Evolutionary conservation across 2,797 vertebrate genomes (phyloP), one percentile per base, ranked within the genome.

Genomic region (Pangasius macronema): DNA sequence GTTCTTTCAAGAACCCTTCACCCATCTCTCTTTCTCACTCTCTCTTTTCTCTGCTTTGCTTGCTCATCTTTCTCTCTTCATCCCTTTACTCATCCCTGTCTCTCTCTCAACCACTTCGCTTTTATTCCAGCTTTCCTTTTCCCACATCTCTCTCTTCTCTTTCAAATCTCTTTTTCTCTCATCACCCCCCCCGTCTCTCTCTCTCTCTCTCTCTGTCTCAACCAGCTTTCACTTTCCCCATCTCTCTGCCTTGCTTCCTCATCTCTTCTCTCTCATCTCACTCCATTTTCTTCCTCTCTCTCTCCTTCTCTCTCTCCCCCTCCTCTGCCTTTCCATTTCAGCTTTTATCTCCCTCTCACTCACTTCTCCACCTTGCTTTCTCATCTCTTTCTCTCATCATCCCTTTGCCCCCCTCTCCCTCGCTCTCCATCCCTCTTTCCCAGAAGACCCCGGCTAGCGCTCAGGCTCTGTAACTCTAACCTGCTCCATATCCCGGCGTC

Each of bases 271-370:
- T 18, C 76, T n/a, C 61, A 63, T 5, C 61, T 20, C 24, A 27
- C 24, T 65, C 63, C 63, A n/a, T 65, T 65, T n/a, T 30, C 63
- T 30, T 22, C 81, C 14, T 42, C 70, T 36, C n/a, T 67, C 30
- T 61, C 59, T 22, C 59, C 2, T 5, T 70, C 67, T 46, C 22
- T 0, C 8, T 39, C 53, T 84, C 88, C 90, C 79, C 85, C 70
- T 92, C 93, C 89, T 57, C 93, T 91, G 84, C 67, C 91, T 85
- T 89, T 87, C 81, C 55, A 49, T 89, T 75, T 49, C 68, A 80
- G 55, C 55, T 81, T 61, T 59, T n/a, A 81, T 81, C 55, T 39
- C 22, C 11, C 33, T 61, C 55, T 42, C 20, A 20, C 75, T 46
- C 55, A 59, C 24, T 63, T 46, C 39, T 63, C 39, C 24, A 3